A percentile compares a stretch with the other conserved stretches of the same genome.
Conservation (phyloP, 2,888 invertebrate genomes). For the Eupeodes latifasciatus region DNA sequence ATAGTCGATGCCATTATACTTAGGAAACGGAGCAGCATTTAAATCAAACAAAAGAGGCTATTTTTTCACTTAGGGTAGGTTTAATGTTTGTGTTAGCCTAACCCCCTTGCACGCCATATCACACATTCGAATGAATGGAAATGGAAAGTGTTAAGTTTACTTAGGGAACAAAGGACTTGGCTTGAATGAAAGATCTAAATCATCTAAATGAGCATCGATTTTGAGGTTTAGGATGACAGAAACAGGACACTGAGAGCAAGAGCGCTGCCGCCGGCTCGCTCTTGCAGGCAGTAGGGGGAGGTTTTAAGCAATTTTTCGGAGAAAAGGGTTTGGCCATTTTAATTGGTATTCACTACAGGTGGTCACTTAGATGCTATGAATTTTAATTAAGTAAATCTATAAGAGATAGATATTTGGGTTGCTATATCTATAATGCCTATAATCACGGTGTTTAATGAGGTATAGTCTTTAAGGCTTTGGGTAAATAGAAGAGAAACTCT, state of each 20-base stretch:
- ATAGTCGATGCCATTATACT: slow-evolving; percentile 42
- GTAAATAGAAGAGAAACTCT: slow-evolving; percentile 7
- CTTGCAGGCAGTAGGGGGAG: too few relatives aligned
- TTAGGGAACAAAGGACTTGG: slow-evolving; percentile 46
- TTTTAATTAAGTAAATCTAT: slow-evolving; percentile 24
- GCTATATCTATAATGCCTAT: neutral
- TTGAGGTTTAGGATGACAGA: neutral
- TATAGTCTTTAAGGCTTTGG: slow-evolving; percentile 1
- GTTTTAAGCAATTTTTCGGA: neutral
- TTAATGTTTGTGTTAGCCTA: neutral
- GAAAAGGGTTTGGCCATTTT: slow-evolving; percentile 21
- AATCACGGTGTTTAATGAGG: slow-evolving; percentile 33
- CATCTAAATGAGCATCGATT: slow-evolving; percentile 44
- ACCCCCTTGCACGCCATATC: neutral
- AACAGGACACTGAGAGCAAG: too few relatives aligned
- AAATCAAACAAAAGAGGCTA: slow-evolving; percentile 45
- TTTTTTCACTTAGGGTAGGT: neutral
- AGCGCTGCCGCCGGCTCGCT: too few relatives aligned
- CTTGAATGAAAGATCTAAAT: slow-evolving; percentile 25
- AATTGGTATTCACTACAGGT: slow-evolving; percentile 44
- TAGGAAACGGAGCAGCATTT: slow-evolving; percentile 17
- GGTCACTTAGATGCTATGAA: slow-evolving; percentile 34
- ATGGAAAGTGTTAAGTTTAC: slow-evolving; percentile 49
- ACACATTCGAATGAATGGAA: slow-evolving; percentile 25
- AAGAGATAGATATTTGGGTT: slow-evolving; percentile 11